Evolutionary conservation across 2,888 invertebrate species (phyloP), one percentile per base, ranked within the genome.

Genomic region (Allolobophora icterica): DNA sequence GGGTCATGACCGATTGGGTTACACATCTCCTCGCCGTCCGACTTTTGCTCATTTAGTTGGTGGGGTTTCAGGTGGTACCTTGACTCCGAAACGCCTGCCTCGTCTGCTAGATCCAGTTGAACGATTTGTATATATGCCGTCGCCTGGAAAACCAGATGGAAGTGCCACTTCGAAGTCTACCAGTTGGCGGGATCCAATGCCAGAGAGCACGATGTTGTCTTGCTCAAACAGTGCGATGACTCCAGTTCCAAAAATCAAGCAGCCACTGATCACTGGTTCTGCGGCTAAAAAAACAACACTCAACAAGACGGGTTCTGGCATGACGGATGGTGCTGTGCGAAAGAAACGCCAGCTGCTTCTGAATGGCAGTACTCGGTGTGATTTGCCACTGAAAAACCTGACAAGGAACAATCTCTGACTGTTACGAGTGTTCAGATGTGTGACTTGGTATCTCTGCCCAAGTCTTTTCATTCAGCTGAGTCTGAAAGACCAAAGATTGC

Each of bases 251-350:
- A 71, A 71, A 71, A 71, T 71, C 71, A 71, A 71, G 13, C 71
- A 71, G 71, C 71, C 71, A n/a, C 71, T 71, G 71, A n/a, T 71
- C 11, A n/a, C 71, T n/a, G 71, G 71, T 71, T 71, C 71, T 71
- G 30, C n/a, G 71, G 8, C 30, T 0, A 71, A 71, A 71, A 71
- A 71, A 13, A 5, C 71, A n/a, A 5, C 71, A 13, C 30, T n/a
- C 71, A n/a, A n/a, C 71, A 71, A 71, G 30, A n/a, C 71, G 6
- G 71, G 71, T 6, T 58, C 30, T 58, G 58, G 58, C 30, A 1
- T 71, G 71, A 71, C n/a, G n/a, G 71, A 71, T 71, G 30, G 30
- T n/a, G n/a, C 71, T n/a, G 71, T 5, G 71, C 71, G 71, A 71
- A 71, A 71, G 71, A 71, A n/a, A n/a, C n/a, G 71, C 71, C 30